phyloP scores from a whole-genome alignment of 2,113 vertebrate species.

The Meriones unguiculatus region DNA sequence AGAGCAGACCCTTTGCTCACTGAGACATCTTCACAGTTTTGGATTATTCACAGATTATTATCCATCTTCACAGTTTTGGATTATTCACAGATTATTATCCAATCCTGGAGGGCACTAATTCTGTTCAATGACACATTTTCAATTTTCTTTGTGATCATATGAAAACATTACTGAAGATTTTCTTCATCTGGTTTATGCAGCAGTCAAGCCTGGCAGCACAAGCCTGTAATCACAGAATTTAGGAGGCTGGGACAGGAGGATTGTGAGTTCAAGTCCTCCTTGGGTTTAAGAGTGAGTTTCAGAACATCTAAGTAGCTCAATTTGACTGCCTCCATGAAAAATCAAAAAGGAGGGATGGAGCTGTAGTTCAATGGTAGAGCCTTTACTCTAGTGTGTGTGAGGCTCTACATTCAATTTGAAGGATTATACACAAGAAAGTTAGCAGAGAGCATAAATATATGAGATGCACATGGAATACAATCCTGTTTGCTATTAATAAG shows the following conservation, averaged over 20 bases:
- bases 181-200: not conserved
- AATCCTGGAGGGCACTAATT: not conserved
- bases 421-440: not conserved
- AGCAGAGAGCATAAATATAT: not conserved
- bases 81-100: no score
- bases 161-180: conserved; percentile 7
- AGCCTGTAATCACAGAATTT: not conserved
- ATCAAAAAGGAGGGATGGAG: no score
- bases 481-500: not conserved
- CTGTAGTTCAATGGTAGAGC: not conserved
- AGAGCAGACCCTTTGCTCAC: not conserved
- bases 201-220: not conserved
- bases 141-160: not conserved
- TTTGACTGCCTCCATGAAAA: not conserved
- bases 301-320: not conserved
- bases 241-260: not conserved
- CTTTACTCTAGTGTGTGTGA: not conserved
- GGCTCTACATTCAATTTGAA: not conserved
- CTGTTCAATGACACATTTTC: not conserved
- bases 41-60: no score
- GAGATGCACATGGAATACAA: not conserved
- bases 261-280: not conserved
- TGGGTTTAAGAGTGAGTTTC: not conserved
- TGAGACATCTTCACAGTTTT: not conserved
- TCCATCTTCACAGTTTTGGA: not conserved